Conservation (phyloP, 1,140 invertebrate species). For the Plodia interpunctella region DNA sequence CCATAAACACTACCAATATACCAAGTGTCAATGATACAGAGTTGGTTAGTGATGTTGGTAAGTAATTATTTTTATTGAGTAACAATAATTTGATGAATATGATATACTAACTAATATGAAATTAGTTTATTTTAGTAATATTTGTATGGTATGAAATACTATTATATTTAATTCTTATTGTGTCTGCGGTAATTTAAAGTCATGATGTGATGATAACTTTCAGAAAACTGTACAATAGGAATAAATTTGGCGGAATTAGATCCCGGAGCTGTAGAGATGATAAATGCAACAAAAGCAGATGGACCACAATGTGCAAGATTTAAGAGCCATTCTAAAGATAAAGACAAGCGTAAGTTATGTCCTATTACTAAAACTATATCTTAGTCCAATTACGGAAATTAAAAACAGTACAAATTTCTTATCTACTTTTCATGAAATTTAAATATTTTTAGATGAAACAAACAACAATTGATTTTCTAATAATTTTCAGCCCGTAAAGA, state of each 20-base stretch:
- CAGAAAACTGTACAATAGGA: conserved; percentile 52
- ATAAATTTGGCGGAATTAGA: conserved; percentile 39
- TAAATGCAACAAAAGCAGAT: conserved; percentile 46
- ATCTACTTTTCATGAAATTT: too few relatives aligned
- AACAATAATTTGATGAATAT: too few relatives aligned
- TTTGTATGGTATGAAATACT: too few relatives aligned
- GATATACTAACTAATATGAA: too few relatives aligned
- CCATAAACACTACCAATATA: conserved; percentile 42
- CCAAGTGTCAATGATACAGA: conserved; percentile 47
- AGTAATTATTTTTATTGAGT: conserved; percentile 22
- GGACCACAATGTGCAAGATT: conserved; percentile 47
- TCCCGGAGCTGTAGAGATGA: conserved; percentile 43
- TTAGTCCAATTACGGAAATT: conserved; percentile 11
- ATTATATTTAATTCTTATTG: too few relatives aligned
- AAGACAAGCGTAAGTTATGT: conserved; percentile 51
- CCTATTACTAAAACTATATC: conserved; percentile 25
- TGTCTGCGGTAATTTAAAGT: too few relatives aligned
- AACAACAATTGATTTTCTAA: too few relatives aligned
- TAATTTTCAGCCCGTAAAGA: conserved; percentile 34
- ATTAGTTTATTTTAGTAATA: too few relatives aligned
- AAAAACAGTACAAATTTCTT: too few relatives aligned
- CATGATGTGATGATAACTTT: conserved; percentile 17
- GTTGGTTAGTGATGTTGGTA: conserved; percentile 44
- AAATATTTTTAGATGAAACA: neutral
- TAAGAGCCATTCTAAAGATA: conserved; percentile 65